Evolutionary conservation across 2,888 invertebrate species (phyloP), one percentile per base, ranked within the genome.

Genomic region (Microplitis deprimator): DNA sequence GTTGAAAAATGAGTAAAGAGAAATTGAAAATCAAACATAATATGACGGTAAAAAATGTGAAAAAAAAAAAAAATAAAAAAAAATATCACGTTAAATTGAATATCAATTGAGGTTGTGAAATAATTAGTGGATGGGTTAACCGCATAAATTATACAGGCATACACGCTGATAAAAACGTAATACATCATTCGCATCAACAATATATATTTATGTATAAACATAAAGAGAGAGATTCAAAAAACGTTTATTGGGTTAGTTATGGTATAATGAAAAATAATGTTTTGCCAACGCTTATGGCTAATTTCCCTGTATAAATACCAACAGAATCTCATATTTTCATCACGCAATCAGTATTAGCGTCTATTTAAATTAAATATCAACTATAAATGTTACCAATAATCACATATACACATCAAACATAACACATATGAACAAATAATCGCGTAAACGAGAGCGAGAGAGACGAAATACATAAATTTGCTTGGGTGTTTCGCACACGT

Each of bases 61-160:
- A 73, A 77, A 73, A 68, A 64, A 50, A 17, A 20, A 20, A 17
- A 17, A 17, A 17, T 1, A 20, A 20, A 20, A 20, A 20, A 20
- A 20, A 60, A 61, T 60, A 68, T 50, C 13, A 50, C 13, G 50
- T 50, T 13, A 70, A 69, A 73, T 62, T 73, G 69, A 77, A 77
- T 77, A 73, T 73, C 73, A 77, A 77, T 77, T 69, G 69, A 67
- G 72, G 20, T 73, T 73, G 77, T 64, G 73, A 73, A 77, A 77
- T 73, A 73, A 77, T 73, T 73, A 73, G 64, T 59, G 69, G 68
- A 39, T 68, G 62, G 50, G 73, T 73, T 73, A 73, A 77, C 64
- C 68, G 59, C 69, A 77, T 77, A 73, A 77, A 77, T 77, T 73
- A 62, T 41, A 68, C 39, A n/a, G 29, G 29, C 40, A 64, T n/a